phyloP scores from a whole-genome alignment of 2,113 vertebrate genomes.

The Nanger granti region DNA sequence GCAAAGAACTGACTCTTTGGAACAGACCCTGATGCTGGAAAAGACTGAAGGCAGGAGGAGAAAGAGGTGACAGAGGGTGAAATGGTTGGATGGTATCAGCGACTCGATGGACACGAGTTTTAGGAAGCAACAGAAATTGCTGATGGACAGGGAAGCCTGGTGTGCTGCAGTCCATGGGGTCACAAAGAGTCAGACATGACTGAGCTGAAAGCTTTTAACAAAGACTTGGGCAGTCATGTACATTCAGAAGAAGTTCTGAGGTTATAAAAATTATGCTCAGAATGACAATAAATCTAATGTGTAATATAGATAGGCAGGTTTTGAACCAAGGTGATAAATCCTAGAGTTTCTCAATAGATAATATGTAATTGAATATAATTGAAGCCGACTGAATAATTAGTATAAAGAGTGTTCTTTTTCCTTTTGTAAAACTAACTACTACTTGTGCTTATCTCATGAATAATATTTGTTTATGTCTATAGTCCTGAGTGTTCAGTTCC shows the following conservation, averaged over 20 bases:
- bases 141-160: background rate
- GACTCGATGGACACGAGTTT: background rate
- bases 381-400: slow-evolving; percentile 26
- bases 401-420: background rate
- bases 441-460: background rate
- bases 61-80: background rate
- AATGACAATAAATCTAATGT: slow-evolving; percentile 44
- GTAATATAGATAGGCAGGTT: slow-evolving; percentile 26
- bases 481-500: background rate
- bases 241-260: background rate
- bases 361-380: background rate
- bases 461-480: background rate
- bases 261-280: slow-evolving; percentile 26
- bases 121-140: background rate
- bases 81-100: background rate
- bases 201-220: background rate
- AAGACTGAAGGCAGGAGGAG: background rate
- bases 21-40: background rate
- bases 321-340: slow-evolving; percentile 21
- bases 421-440: background rate
- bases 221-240: background rate
- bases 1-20: background rate
- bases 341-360: background rate
- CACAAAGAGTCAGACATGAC: background rate
- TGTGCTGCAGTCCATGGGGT: background rate